Evolutionary conservation across 2,797 vertebrate genomes (phyloP), one percentile per base, ranked within the genome.

Genomic region (Trachurus trachurus): DNA sequence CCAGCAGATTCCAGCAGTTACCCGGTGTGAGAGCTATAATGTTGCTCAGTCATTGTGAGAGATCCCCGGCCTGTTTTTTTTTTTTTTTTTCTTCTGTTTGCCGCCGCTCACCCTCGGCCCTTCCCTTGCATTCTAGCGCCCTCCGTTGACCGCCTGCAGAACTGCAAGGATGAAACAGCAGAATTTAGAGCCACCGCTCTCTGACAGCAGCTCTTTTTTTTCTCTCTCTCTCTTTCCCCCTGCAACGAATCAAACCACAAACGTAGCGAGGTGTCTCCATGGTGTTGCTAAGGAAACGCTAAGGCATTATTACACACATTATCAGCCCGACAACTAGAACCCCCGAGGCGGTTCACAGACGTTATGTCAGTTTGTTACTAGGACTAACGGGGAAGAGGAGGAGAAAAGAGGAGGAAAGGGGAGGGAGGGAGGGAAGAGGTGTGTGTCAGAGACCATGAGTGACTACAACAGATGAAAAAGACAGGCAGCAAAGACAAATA

Each of bases 101-200:
- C 29, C 31, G 9, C 47, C 12, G 6, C 40, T 49, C 44, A 3
- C 16, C 31, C 19, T 13, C 40, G 58, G 7, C 29, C 0, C 64
- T 88, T 91, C 19, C 78, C 89, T 90, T 93, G 91, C 86, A 87
- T 85, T 89, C 71, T 85, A 94, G 86, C 93, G 40, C 91, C 92
- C 94, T 89, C 94, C 89, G 64, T 87, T 95, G 95, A 89, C 65
- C 1, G 0, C 26, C 66, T 57, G 1, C 1, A 7, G 85, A 80
- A 92, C 82, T 89, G 87, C 88, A 76, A 74, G 62, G 31, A 94
- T 93, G 92, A 93, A 91, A 92, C 89, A 89, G 92, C 91, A 93
- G 84, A 92, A 92, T 89, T 88, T 44, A 74, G 57, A 88, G 58
- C 70, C 79, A 62, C 65, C 54, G 57, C 40, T 64, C 40, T 64